These are phyloP conservation scores for Caradrina clavipalpis DNA, from an alignment of 2,888 invertebrate genomes.

Conservation along the genomic window DNA sequence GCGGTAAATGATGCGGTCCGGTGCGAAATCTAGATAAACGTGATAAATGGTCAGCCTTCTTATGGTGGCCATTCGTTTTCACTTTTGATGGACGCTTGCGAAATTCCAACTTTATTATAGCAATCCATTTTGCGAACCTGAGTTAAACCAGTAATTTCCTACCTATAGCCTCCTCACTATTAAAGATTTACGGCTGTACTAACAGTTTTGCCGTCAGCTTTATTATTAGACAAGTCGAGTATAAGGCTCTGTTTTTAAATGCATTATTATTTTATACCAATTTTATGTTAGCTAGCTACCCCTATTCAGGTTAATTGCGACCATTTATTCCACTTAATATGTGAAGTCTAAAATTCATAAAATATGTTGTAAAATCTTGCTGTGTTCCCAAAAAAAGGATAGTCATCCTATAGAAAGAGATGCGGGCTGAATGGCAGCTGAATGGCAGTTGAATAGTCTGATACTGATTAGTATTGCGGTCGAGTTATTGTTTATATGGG, in stretches of 20 bases:
- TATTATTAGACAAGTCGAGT: conserved; percentile 55
- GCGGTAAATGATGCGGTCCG: conserved; percentile 80
- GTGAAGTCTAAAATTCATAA: conserved; percentile 2
- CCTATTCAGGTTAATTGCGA: conserved; percentile 35
- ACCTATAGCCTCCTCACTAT: conserved; percentile 63
- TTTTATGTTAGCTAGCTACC: conserved; percentile 15
- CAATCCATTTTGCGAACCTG: conserved; percentile 68
- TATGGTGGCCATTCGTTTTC: conserved; percentile 75
- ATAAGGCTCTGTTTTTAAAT: conserved; percentile 50
- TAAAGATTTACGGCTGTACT: conserved; percentile 66
- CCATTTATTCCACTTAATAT: conserved; percentile 9
- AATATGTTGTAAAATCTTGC: background rate
- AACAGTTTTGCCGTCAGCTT: conserved; percentile 58
- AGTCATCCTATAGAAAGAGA: conserved; percentile 66
- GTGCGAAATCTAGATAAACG: conserved; percentile 83
- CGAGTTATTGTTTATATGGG: conserved; percentile 56
- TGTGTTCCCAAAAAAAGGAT: conserved; percentile 24
- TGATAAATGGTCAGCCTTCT: conserved; percentile 82
- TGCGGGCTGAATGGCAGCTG: conserved; percentile 72
- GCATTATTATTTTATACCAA: conserved; percentile 27
- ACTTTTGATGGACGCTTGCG: conserved; percentile 76
- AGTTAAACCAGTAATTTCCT: conserved; percentile 61
- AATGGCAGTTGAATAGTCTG: conserved; percentile 65
- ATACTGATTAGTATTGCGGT: conserved; percentile 66
- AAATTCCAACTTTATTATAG: conserved; percentile 72